phyloP scores from a whole-genome alignment of 2,113 vertebrate genomes.

The Emydocephalus ijimae region DNA sequence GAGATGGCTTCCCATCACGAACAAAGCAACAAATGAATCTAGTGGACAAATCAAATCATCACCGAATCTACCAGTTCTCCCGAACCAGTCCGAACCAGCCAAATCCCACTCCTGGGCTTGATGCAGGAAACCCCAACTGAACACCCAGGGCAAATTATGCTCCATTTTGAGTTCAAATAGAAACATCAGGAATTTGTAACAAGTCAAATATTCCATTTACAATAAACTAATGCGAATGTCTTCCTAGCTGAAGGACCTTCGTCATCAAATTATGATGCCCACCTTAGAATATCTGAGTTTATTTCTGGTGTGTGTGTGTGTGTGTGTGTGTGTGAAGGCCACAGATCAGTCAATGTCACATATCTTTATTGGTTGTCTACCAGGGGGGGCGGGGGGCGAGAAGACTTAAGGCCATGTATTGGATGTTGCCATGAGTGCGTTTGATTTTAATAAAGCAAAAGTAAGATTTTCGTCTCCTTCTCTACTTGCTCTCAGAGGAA shows the following conservation, averaged over 20 bases:
- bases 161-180: not conserved
- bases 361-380: not conserved
- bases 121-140: not conserved
- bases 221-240: not conserved
- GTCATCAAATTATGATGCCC: not conserved
- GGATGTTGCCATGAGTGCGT: not conserved
- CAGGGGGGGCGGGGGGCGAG: not conserved
- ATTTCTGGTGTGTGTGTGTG: not conserved
- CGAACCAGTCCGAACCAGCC: no score
- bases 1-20: no score
- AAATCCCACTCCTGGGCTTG: no score
- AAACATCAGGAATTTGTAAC: not conserved
- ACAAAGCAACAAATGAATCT: no score
- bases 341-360: not conserved
- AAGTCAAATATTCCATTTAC: not conserved
- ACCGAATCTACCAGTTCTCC: no score
- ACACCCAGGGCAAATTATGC: not conserved
- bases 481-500: not conserved
- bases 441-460: not conserved
- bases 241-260: no score
- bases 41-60: no score
- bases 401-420: not conserved
- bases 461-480: not conserved
- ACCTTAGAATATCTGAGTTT: not conserved
- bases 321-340: not conserved